phyloP scores from a whole-genome alignment of 1,140 invertebrate genomes.

The Microplitis demolitor region DNA sequence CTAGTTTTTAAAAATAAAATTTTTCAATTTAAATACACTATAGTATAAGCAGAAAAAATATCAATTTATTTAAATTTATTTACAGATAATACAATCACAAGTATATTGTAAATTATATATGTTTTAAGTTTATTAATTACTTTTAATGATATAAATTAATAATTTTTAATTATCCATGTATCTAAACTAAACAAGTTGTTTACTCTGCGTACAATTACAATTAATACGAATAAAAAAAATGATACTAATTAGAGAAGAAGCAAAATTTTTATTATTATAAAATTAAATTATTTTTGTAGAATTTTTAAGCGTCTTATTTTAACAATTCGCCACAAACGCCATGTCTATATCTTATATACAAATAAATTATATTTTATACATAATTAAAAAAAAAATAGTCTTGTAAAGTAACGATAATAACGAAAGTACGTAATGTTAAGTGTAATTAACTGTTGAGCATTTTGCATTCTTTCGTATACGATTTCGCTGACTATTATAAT shows the following conservation, averaged over 20 bases:
- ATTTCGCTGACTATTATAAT: background rate
- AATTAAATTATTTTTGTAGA: constrained; percentile 36
- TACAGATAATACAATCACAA: background rate
- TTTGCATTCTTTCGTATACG: background rate
- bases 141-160: background rate
- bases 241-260: background rate
- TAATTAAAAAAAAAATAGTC: background rate
- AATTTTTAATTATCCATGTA: background rate
- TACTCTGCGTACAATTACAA: constrained; percentile 21
- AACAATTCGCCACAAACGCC: background rate
- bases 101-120: background rate
- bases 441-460: background rate
- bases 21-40: no score
- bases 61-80: background rate
- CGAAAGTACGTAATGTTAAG: background rate
- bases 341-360: constrained; percentile 10
- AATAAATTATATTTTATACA: background rate
- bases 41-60: no score
- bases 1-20: no score
- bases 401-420: background rate
- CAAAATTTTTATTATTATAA: constrained; percentile 20
- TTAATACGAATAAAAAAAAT: background rate
- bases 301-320: constrained; percentile 27
- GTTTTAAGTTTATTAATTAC: background rate
- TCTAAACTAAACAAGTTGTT: background rate